Percentiles rank a stretch among this genome's conserved stretches.
Evolutionary conservation across 2,797 vertebrate genomes (phyloP).

Genomic region (Peromyscus eremicus): DNA sequence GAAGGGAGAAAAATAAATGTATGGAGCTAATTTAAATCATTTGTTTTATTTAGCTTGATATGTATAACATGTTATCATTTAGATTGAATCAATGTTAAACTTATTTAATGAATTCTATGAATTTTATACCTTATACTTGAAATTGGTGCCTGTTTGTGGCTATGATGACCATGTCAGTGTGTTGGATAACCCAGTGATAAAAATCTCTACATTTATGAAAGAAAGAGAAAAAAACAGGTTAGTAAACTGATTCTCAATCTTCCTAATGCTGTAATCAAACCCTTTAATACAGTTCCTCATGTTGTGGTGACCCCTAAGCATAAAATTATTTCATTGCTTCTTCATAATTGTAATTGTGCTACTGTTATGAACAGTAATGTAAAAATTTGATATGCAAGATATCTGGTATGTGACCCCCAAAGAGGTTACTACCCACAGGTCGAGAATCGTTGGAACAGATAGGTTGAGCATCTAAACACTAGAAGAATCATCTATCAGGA

Average conservation of each 20-base stretch:
- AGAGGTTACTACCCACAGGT: not conserved
- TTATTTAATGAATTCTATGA: not conserved
- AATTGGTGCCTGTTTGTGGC: not conserved
- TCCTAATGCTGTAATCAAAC: not conserved
- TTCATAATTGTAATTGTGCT: not conserved
- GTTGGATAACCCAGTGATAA: not conserved
- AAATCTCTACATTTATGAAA: not conserved
- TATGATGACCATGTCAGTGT: not conserved
- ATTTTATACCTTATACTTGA: not conserved
- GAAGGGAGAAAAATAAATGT: not conserved
- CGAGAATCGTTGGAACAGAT: not conserved
- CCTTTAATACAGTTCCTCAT: not conserved
- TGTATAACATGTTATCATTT: not conserved
- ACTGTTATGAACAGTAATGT: not conserved
- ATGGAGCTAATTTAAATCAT: not conserved
- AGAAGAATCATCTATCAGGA: not conserved
- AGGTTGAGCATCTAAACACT: not conserved
- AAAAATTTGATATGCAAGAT: not conserved
- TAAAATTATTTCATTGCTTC: not conserved
- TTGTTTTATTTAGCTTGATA: not conserved
- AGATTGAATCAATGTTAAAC: slow-evolving; percentile 9
- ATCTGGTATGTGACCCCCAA: not conserved
- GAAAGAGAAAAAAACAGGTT: not conserved
- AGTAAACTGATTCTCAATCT: not conserved
- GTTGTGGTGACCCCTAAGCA: not conserved